These are phyloP conservation scores for Parnassius smintheus DNA, from an alignment of 2,888 invertebrate genomes.

Conservation along the genomic window DNA sequence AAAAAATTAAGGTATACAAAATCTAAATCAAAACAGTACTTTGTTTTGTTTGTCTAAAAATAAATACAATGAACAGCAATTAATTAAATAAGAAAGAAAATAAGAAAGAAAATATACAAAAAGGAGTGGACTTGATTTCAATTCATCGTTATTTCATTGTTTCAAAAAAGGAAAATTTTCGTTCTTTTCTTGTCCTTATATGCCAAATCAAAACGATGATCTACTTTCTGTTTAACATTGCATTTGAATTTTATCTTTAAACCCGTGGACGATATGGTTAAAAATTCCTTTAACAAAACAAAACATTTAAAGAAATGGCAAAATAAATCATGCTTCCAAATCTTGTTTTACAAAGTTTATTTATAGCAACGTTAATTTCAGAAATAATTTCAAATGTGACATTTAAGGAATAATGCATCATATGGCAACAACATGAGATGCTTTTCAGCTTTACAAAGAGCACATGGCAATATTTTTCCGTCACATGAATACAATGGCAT, in stretches of 20 bases:
- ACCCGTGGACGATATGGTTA: neutral
- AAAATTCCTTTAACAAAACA: neutral
- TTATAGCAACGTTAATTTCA: neutral
- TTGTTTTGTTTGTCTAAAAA: slow-evolving; percentile 1
- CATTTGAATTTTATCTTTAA: slow-evolving; percentile 16
- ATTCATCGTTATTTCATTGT: slow-evolving; percentile 41
- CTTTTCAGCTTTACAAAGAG: slow-evolving; percentile 23
- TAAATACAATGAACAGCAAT: slow-evolving; percentile 20
- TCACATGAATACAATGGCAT: slow-evolving; percentile 47
- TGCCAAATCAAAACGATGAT: slow-evolving; percentile 48
- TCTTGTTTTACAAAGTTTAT: slow-evolving; percentile 5
- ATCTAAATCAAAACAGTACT: too few species aligned
- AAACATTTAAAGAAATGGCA: neutral
- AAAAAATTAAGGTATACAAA: too few species aligned
- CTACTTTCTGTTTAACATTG: slow-evolving; percentile 37
- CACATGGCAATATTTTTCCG: slow-evolving; percentile 28
- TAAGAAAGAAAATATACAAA: slow-evolving; percentile 13
- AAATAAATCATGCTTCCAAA: slow-evolving; percentile 7
- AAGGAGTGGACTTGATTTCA: slow-evolving; percentile 10
- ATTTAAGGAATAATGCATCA: slow-evolving; percentile 29
- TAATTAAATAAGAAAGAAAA: neutral
- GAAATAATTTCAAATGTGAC: slow-evolving; percentile 23
- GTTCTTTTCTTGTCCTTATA: slow-evolving; percentile 48
- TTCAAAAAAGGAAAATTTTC: slow-evolving; percentile 40
- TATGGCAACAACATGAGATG: slow-evolving; percentile 27